phyloP scores from a whole-genome alignment of 2,797 vertebrate genomes.

The Kryptolebias ocellatus region DNA sequence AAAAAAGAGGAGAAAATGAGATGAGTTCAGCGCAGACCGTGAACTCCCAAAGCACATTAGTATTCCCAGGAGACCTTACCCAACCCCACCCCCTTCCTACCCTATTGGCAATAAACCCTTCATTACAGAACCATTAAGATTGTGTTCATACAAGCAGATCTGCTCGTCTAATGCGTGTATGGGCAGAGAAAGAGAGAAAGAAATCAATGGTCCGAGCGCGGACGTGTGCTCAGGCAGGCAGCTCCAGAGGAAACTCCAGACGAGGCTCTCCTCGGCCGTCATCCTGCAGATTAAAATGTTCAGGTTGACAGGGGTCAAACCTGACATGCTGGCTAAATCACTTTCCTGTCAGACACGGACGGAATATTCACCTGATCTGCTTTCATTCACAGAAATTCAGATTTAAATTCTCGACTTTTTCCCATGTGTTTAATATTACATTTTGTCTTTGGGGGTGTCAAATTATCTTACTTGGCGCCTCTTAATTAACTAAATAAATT shows the following conservation, averaged over 20 bases:
- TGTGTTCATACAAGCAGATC: conserved; percentile 80
- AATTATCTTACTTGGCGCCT: too few species aligned
- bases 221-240: conserved; percentile 21
- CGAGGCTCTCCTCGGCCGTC: conserved; percentile 76
- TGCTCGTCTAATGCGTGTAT: conserved; percentile 37
- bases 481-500: too few species aligned
- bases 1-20: conserved; percentile 62
- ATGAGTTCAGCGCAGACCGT: conserved; percentile 62
- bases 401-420: too few species aligned
- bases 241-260: conserved; percentile 50
- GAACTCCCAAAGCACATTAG: conserved; percentile 70
- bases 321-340: conserved; percentile 66
- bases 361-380: conserved; percentile 25
- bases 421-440: not conserved
- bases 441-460: too few species aligned
- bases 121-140: conserved; percentile 81
- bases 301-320: conserved; percentile 72
- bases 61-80: conserved; percentile 65
- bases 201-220: conserved; percentile 54
- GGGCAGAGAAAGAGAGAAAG: conserved; percentile 3
- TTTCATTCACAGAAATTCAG: conserved; percentile 2
- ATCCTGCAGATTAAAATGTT: conserved; percentile 82
- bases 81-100: conserved; percentile 59
- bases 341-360: conserved; percentile 43
- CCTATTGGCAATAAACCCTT: conserved; percentile 76